Conservation (phyloP, 1,140 invertebrate genomes). For the Cyrtorhinus lividipennis region DNA sequence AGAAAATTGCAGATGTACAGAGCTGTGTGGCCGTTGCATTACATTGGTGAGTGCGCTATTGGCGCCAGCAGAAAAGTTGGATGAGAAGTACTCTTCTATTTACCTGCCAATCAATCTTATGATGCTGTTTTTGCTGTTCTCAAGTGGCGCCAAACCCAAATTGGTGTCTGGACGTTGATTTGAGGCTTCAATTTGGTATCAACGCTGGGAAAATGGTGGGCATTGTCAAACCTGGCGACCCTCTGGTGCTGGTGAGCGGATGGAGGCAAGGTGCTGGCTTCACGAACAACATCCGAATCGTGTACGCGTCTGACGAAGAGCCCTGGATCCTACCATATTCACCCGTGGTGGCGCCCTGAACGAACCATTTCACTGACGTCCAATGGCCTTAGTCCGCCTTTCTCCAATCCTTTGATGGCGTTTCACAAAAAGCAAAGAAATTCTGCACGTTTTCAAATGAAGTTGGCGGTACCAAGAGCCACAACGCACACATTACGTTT, state of each 20-base stretch:
- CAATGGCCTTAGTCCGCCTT: too few species aligned
- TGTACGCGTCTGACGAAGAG: slow-evolving; percentile 33
- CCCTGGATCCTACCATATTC: slow-evolving; percentile 19
- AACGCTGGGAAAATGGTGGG: slow-evolving; percentile 43
- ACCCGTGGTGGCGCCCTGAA: background rate
- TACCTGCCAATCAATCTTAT: background rate
- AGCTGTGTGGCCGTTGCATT: slow-evolving; percentile 28
- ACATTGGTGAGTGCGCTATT: slow-evolving; percentile 13
- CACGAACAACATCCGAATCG: slow-evolving; percentile 63
- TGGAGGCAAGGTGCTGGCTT: slow-evolving; percentile 58
- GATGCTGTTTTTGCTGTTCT: slow-evolving; percentile 3
- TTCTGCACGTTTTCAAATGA: too few species aligned
- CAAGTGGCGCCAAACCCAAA: slow-evolving; percentile 30
- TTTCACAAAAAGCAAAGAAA: too few species aligned
- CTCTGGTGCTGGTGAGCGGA: slow-evolving; percentile 55
- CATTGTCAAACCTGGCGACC: slow-evolving; percentile 51
- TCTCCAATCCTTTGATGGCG: too few species aligned
- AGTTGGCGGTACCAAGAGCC: too few species aligned
- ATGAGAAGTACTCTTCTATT: background rate
- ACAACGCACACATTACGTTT: too few species aligned
- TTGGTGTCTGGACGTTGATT: slow-evolving; percentile 56
- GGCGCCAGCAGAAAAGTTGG: background rate
- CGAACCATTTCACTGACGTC: background rate
- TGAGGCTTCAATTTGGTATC: slow-evolving; percentile 49
- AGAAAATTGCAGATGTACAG: slow-evolving; percentile 80